These are phyloP conservation scores for Hedychridium roseum DNA, from an alignment of 2,888 invertebrate genomes.

Conservation along the genomic window DNA sequence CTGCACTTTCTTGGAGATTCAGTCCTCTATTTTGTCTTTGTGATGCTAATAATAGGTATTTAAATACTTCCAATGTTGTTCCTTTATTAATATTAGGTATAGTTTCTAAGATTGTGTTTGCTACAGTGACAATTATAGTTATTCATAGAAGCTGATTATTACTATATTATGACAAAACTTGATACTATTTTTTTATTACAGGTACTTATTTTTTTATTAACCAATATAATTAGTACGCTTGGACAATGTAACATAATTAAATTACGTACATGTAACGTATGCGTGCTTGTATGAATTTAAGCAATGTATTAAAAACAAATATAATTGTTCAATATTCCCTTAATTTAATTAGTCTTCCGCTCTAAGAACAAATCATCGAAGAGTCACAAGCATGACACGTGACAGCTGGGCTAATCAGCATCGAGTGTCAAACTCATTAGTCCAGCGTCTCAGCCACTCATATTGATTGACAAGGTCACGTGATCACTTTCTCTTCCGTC, in stretches of 20 bases:
- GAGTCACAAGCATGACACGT: no score
- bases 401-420: no score
- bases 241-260: slow-evolving; percentile 7
- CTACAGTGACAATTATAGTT: slow-evolving; percentile 2
- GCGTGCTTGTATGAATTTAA: slow-evolving; percentile 6
- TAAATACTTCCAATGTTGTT: slow-evolving; percentile 1
- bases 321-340: no score
- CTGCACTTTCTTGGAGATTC: no score
- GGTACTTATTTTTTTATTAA: slow-evolving; percentile 5
- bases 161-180: no score
- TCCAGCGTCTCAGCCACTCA: no score
- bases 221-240: slow-evolving; percentile 7
- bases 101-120: not conserved
- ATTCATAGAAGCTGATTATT: slow-evolving; percentile 1
- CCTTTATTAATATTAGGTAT: slow-evolving; percentile 3
- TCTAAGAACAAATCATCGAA: no score
- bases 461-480: no score
- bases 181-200: not conserved
- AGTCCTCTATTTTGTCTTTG: no score
- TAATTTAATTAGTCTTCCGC: no score
- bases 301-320: slow-evolving; percentile 2
- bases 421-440: no score
- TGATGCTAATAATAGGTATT: slow-evolving; percentile 1
- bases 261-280: slow-evolving; percentile 7
- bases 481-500: no score